phyloP scores from a whole-genome alignment of 1,140 invertebrate genomes.

The Zophobas atratus region DNA sequence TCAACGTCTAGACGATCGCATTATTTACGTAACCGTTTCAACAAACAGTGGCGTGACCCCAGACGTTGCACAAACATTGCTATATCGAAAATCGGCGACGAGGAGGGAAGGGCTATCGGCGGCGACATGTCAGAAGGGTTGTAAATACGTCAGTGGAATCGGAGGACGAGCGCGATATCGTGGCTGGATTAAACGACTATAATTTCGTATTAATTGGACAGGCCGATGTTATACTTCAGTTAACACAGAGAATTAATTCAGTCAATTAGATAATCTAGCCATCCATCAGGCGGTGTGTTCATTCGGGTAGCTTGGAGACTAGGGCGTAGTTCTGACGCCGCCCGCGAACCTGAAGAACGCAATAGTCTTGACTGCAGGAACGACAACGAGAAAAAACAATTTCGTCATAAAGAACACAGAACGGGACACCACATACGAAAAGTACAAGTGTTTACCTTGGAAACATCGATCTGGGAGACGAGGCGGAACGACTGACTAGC shows the following conservation, averaged over 20 bases:
- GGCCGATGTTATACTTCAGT: constrained; percentile 49
- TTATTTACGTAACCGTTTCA: constrained; percentile 29
- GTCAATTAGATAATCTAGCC: constrained; percentile 55
- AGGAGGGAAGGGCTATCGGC: neutral
- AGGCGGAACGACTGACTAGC: no score
- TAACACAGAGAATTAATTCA: constrained; percentile 57
- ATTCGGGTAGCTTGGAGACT: constrained; percentile 47
- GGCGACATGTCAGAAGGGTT: constrained; percentile 23
- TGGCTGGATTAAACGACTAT: constrained; percentile 40
- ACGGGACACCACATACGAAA: neutral
- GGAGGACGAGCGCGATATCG: constrained; percentile 26
- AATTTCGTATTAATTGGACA: constrained; percentile 57
- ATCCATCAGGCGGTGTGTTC: constrained; percentile 52
- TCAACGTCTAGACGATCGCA: constrained; percentile 19
- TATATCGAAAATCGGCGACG: constrained; percentile 24
- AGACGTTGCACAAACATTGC: constrained; percentile 27
- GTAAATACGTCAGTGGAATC: constrained; percentile 36
- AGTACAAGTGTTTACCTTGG: constrained; percentile 33
- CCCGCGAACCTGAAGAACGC: constrained; percentile 13
- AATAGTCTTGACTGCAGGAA: neutral
- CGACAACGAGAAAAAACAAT: constrained; percentile 7
- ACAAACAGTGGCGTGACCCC: constrained; percentile 18
- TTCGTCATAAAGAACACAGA: constrained; percentile 16
- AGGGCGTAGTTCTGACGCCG: constrained; percentile 18
- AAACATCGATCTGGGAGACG: neutral